phyloP scores from a whole-genome alignment of 2,113 vertebrate genomes.

The Bubo blakistoni region DNA sequence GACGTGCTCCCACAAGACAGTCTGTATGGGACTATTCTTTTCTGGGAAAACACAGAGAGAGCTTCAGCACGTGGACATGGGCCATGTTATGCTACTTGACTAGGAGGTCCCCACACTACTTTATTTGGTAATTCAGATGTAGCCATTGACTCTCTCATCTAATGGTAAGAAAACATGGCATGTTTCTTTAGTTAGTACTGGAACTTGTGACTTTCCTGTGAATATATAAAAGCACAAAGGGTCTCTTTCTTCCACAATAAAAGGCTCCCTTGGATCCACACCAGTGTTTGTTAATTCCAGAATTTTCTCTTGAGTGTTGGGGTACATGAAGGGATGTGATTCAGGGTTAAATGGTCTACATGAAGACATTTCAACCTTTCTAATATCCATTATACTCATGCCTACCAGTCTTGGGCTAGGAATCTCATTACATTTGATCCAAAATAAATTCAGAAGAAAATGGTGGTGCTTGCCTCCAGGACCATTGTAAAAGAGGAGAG shows the following conservation, averaged over 20 bases:
- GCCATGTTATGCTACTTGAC: not conserved
- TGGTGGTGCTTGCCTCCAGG: not conserved
- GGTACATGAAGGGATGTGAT: not conserved
- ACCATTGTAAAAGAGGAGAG: not conserved
- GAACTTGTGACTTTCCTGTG: not conserved
- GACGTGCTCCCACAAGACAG: not conserved
- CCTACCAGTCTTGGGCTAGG: not conserved
- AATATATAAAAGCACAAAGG: not conserved
- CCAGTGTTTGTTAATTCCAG: not conserved
- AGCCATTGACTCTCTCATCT: not conserved
- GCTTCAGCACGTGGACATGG: not conserved
- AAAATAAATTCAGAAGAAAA: not conserved
- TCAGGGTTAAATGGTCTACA: not conserved
- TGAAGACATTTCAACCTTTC: not conserved
- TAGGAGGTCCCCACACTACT: not conserved
- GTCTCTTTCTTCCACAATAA: not conserved
- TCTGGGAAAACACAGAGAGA: rapidly evolving
- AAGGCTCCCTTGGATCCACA: not conserved
- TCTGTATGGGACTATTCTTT: not conserved
- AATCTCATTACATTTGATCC: not conserved
- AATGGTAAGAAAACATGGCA: not conserved
- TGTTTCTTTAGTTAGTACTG: not conserved
- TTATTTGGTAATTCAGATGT: not conserved
- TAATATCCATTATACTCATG: not conserved
- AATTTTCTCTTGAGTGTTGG: not conserved